Base-by-base conservation (phyloP, 2,888 invertebrate species). In the Cylloceria caligata region DNA sequence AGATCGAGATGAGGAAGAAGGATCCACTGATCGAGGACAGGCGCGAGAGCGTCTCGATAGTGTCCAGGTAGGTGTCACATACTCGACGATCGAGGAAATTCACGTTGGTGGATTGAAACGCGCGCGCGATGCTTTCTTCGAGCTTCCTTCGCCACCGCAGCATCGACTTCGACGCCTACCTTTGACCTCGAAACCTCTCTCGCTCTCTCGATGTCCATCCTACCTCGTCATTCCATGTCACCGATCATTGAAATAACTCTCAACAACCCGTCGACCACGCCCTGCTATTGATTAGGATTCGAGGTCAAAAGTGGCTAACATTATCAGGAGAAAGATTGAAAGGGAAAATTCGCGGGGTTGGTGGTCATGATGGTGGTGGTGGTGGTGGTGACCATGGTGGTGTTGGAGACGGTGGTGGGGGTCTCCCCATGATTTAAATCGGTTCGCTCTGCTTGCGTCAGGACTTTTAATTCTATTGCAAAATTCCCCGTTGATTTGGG, bases 1-100 rank as follows among this genome's bases (percentile, higher is more conserved):
- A 91, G 87, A 91, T 93, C 81, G 93, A 92, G 62, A 87, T 91
- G 64, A 88, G 91, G 86, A 92, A 91, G 88, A 92, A 91, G 89
- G 92, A 93, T 80, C 91, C 91, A 19, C 86, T 93, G 80, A 91
- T 92, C 88, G 89, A 89, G 82, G 92, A 93, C 86, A 90, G 90
- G 71, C 90, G 92, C 80, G 92, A 93, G 86, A 92, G 87, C 86
- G 90, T 91, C 86, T 90, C 92, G 86, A 92, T 93, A 86, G 91
- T 92, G 24, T 90, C 91, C 88, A 93, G 93, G 93, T 93, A 93
- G 72, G 84, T 81, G 47, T 76, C 19, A 27, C 42, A 9, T 49
- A 68, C 16, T 60, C 52, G 49, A 21, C 45, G 45, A 13, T 52
- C 24, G 52, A 42, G 36, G 27, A 34, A 62, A 49, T 42, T 65